Evolutionary conservation across 2,888 invertebrate species (phyloP).

Genomic region (Tenodera sinensis): DNA sequence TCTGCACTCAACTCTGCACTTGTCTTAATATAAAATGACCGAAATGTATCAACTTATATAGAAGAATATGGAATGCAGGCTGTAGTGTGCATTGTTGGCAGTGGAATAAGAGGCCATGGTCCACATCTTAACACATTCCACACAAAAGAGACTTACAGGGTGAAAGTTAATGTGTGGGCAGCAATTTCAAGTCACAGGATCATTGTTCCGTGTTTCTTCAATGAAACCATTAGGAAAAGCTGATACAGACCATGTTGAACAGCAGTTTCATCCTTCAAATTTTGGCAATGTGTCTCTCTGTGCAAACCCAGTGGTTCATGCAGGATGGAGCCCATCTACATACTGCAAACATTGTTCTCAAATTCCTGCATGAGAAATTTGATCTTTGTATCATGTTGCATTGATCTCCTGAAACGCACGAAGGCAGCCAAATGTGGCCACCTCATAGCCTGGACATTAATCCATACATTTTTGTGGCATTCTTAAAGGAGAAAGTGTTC

Average conservation of each 20-base stretch:
- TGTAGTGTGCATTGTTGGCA: too few relatives aligned
- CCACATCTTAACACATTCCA: not conserved
- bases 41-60: too few relatives aligned
- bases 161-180: not conserved
- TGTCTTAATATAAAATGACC: too few relatives aligned
- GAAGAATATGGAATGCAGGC: too few relatives aligned
- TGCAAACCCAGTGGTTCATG: not conserved
- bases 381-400: not conserved
- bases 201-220: not conserved
- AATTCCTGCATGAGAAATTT: not conserved
- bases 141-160: not conserved
- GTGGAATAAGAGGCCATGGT: too few relatives aligned
- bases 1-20: too few relatives aligned
- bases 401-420: not conserved
- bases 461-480: too few relatives aligned
- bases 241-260: not conserved
- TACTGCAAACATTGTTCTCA: not conserved
- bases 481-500: too few relatives aligned
- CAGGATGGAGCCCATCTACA: not conserved
- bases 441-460: not conserved
- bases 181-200: not conserved
- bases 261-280: not conserved
- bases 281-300: too few relatives aligned
- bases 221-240: not conserved
- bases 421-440: not conserved